Conservation (phyloP, 1,140 invertebrate genomes). For the Lerema accius region DNA sequence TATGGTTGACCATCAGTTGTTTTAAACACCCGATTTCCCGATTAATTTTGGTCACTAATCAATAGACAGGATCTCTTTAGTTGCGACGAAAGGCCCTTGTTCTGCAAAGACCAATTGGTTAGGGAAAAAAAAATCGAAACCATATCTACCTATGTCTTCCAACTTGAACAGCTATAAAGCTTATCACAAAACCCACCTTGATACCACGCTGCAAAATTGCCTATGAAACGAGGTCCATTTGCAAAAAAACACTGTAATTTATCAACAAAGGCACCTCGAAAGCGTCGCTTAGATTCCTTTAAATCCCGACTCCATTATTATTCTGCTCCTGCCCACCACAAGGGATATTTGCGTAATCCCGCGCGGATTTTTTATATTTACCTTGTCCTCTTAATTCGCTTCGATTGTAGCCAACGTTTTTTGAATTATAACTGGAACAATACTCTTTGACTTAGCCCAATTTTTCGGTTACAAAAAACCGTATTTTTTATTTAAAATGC, state of each 20-base stretch:
- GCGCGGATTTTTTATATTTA: conserved; percentile 49
- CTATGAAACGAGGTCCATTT: conserved; percentile 55
- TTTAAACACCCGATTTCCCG: too few species aligned
- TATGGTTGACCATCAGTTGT: too few species aligned
- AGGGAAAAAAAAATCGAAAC: too few species aligned
- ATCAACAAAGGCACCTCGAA: conserved; percentile 60
- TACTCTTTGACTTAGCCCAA: not conserved
- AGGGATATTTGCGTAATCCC: conserved; percentile 64
- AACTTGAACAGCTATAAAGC: conserved; percentile 10
- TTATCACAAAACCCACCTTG: conserved; percentile 37
- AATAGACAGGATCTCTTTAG: too few species aligned
- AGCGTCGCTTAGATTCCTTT: conserved; percentile 47
- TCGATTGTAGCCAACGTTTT: conserved; percentile 36
- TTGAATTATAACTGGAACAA: conserved; percentile 18
- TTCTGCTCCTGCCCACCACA: conserved; percentile 56
- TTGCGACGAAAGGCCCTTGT: too few species aligned
- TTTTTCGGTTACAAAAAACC: too few species aligned
- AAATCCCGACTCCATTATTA: conserved; percentile 65
- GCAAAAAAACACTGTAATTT: conserved; percentile 66
- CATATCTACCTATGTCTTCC: too few species aligned
- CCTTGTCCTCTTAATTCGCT: conserved; percentile 37
- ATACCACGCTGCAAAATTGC: conserved; percentile 29
- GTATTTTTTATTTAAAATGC: too few species aligned
- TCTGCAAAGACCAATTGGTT: too few species aligned
- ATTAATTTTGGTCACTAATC: too few species aligned